Base-by-base conservation (phyloP, 2,888 invertebrate species). In the Lampropteryx suffumata region DNA sequence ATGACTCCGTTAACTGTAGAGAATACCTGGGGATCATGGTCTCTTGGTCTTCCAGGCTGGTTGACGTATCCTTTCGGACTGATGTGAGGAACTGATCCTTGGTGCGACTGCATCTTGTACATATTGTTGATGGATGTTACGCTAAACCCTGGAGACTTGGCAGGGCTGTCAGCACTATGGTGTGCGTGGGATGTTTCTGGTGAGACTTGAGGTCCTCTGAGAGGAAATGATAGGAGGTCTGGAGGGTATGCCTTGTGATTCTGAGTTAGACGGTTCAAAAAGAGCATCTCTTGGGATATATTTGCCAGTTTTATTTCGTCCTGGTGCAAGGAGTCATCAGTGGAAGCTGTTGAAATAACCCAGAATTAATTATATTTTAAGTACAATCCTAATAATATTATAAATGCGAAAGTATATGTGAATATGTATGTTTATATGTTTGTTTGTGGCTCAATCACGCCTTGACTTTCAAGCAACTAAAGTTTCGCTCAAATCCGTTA, bases 11-110 rank as follows among this genome's bases (percentile, higher is more conserved):
- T 84, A 1, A 84, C 36, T 2, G 80, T 83, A 0, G 73, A 77
- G 59, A 91, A 82, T 0, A 88, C 84, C 67, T 82, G 85, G 1
- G 92, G 76, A 78, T 93, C 66, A 85, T 92, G 70, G 92, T 95
- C 92, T 51, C 95, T 90, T 0, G 96, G 96, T 71, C 95, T 92
- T 62, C 97, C 91, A 0, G 97, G 97, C 52, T 97, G 94, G 4
- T 97, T 97, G n/a, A 96, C 95, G 79, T 96, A 97, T 0, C 96
- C 93, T 65, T 94, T 93, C 0, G 93, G 92, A 44, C 90, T 92
- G 35, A 94, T 84, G 1, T 93, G 84, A 9, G 93, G 93, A 0
- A 91, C 91, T 4, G 82, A 75, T 0, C 82, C 81, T 65, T 89
- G 90, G 59, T 93, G 94, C 1, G 94, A 94, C 57, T 94, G 94